Evolutionary conservation across 92 coral and sea anemone genomes (phyloP).

Genomic region (Metridium senile): DNA sequence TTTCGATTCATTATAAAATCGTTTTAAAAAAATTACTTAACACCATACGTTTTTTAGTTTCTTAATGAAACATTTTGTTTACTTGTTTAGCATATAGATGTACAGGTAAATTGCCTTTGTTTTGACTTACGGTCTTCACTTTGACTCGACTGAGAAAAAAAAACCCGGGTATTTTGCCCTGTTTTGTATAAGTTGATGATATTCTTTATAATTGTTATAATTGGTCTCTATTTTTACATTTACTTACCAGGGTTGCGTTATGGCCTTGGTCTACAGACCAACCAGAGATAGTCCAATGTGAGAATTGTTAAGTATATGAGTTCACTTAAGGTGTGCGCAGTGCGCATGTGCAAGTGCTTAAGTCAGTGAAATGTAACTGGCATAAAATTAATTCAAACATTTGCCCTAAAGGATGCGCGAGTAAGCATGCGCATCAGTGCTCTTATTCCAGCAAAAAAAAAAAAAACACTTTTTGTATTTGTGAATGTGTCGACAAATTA

Average conservation of each 20-base stretch:
- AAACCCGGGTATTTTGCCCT: too few species aligned
- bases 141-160: neutral
- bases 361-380: neutral
- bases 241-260: slow-evolving; percentile 6
- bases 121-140: neutral
- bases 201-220: too few species aligned
- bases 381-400: slow-evolving; percentile 6
- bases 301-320: neutral
- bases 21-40: neutral
- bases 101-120: neutral
- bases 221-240: neutral
- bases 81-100: neutral
- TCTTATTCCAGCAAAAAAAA: too few species aligned
- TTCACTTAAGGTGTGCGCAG: neutral
- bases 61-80: slow-evolving; percentile 2
- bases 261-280: slow-evolving; percentile 10
- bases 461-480: neutral
- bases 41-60: neutral
- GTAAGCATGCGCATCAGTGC: neutral
- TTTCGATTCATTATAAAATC: neutral
- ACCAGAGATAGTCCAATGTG: slow-evolving; percentile 10
- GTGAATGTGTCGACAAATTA: too few species aligned
- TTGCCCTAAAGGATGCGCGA: neutral
- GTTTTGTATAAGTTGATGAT: too few species aligned
- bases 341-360: slow-evolving; percentile 16